Percentiles rank a stretch among this genome's conserved stretches.
These are phyloP conservation scores for Sitobion miscanthi DNA, from an alignment of 1,140 invertebrate genomes.

Conservation along the genomic window DNA sequence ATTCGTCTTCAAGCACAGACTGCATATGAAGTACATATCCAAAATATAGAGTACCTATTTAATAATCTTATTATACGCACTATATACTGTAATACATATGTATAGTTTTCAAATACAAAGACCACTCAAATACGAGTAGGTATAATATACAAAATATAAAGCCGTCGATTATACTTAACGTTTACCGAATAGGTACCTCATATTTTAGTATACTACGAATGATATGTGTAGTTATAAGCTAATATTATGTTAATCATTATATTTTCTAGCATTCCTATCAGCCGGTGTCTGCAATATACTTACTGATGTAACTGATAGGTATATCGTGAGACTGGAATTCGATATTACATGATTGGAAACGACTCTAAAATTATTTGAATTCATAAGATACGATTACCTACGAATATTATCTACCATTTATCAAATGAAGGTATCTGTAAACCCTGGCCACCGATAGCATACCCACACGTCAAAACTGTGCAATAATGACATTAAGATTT, in stretches of 20 bases:
- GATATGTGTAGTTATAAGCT: neutral
- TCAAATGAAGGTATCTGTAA: neutral
- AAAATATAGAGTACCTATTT: neutral
- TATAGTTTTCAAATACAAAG: neutral
- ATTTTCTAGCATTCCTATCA: neutral
- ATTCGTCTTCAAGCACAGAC: neutral
- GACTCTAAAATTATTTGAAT: neutral
- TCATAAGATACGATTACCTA: neutral
- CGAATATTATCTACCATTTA: neutral
- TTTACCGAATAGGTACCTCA: neutral
- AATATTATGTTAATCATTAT: neutral
- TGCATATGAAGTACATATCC: neutral
- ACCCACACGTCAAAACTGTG: neutral
- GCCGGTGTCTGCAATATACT: neutral
- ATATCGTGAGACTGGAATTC: neutral
- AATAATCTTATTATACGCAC: neutral
- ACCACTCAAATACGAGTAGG: neutral
- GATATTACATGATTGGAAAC: neutral
- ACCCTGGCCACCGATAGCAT: neutral
- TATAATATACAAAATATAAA: neutral
- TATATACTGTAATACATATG: neutral
- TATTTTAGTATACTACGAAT: neutral
- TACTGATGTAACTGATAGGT: neutral
- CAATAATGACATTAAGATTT: neutral
- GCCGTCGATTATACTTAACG: neutral